A percentile compares a stretch with the other conserved stretches of the same genome.
These are phyloP conservation scores for Zaprionus bogoriensis DNA, from an alignment of 2,888 invertebrate genomes.

Conservation along the genomic window DNA sequence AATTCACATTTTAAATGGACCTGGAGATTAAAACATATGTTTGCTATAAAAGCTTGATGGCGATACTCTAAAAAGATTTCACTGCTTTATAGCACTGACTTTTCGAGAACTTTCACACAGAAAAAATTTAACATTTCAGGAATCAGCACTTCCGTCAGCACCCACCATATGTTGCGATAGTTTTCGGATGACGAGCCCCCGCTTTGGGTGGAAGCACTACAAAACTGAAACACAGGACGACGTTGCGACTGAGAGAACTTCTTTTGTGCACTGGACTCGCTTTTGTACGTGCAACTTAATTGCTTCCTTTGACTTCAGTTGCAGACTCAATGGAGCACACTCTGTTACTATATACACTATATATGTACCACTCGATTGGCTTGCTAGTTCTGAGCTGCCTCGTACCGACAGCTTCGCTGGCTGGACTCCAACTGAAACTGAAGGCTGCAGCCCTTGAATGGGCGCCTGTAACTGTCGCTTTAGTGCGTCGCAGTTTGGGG, in stretches of 20 bases:
- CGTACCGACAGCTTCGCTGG: conserved; percentile 69
- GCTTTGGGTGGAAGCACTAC: conserved; percentile 9
- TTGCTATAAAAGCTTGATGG: not conserved
- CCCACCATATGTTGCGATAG: conserved; percentile 45
- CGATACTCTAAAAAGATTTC: not conserved
- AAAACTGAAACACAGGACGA: not conserved
- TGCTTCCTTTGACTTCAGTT: conserved; percentile 30
- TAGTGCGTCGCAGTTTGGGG: not conserved
- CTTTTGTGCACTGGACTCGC: conserved; percentile 14
- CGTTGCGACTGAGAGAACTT: not conserved
- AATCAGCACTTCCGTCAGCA: not conserved
- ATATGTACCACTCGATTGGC: not conserved
- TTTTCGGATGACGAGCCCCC: not conserved
- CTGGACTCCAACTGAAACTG: conserved; percentile 67
- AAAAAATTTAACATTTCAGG: not conserved
- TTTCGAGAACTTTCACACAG: not conserved
- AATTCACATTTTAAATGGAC: conserved; percentile 35
- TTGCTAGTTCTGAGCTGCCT: conserved; percentile 7
- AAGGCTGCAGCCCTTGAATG: conserved; percentile 32
- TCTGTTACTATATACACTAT: not conserved
- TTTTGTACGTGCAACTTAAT: conserved; percentile 42
- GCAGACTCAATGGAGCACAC: not conserved
- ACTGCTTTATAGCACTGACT: too few species aligned
- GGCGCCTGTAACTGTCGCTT: conserved; percentile 26
- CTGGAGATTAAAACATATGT: not conserved